A percentile compares a stretch with the other conserved stretches of the same genome.
Conservation (phyloP, 2,113 vertebrate genomes). For the Anoura caudifer region DNA sequence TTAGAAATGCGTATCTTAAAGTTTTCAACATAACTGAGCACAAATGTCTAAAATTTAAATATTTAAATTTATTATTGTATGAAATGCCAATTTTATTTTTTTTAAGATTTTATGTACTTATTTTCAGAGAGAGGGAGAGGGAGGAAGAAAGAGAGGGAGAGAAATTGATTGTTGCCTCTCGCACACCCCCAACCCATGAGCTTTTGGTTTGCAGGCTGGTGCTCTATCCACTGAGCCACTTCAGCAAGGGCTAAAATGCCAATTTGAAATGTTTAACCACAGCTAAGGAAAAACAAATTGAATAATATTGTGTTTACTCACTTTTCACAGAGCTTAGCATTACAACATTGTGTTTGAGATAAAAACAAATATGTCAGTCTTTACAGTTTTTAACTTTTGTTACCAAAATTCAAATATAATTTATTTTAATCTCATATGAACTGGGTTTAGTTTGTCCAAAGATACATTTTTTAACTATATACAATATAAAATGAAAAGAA, state of each 20-base stretch:
- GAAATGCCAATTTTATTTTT: too few species aligned
- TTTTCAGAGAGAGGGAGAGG: too few species aligned
- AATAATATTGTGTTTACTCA: not conserved
- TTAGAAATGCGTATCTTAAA: not conserved
- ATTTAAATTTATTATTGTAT: not conserved
- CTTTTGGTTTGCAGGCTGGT: too few species aligned
- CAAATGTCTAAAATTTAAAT: not conserved
- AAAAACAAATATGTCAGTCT: not conserved
- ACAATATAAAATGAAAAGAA: not conserved
- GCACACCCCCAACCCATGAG: too few species aligned
- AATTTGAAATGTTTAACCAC: slow-evolving; percentile 16
- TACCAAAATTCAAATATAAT: not conserved
- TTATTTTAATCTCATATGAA: not conserved
- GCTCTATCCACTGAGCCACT: too few species aligned
- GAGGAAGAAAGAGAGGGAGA: too few species aligned
- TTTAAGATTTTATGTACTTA: too few species aligned
- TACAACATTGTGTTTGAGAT: not conserved
- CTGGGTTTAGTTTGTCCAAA: not conserved
- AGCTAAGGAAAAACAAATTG: not conserved
- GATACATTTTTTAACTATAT: not conserved
- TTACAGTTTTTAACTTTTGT: not conserved
- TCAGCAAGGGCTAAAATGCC: not conserved
- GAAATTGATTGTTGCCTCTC: too few species aligned
- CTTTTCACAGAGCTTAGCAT: not conserved
- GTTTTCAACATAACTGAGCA: not conserved